These are phyloP conservation scores for Troides helena DNA, from an alignment of 2,888 invertebrate species.

Conservation along the genomic window DNA sequence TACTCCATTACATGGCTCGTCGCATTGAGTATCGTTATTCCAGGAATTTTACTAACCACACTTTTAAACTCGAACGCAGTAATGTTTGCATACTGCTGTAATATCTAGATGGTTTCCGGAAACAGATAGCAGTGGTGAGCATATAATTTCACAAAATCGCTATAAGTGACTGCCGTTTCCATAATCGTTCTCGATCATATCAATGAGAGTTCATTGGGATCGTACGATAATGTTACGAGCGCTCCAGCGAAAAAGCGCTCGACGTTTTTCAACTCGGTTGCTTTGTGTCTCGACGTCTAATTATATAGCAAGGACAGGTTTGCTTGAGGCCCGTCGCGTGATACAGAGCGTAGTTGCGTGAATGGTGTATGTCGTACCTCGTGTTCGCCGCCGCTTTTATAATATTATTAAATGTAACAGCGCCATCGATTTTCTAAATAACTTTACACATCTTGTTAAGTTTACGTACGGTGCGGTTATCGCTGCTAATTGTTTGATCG, in stretches of 20 bases:
- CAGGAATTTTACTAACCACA: too few relatives aligned
- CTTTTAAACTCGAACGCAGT: too few relatives aligned
- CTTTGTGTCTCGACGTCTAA: constrained; percentile 35
- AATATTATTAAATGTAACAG: constrained; percentile 19
- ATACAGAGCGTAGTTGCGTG: constrained; percentile 28
- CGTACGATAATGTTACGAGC: constrained; percentile 42
- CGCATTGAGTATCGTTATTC: too few relatives aligned
- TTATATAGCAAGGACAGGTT: constrained; percentile 35
- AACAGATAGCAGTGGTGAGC: neutral
- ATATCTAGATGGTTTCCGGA: too few relatives aligned
- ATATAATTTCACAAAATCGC: neutral
- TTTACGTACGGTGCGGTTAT: constrained; percentile 35
- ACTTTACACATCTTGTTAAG: constrained; percentile 13
- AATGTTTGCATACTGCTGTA: too few relatives aligned
- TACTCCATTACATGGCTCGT: too few relatives aligned
- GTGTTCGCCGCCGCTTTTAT: constrained; percentile 21
- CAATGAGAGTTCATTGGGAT: constrained; percentile 45
- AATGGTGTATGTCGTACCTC: constrained; percentile 28
- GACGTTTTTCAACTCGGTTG: constrained; percentile 32
- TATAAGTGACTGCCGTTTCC: constrained; percentile 1
- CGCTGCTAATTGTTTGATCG: constrained; percentile 26
- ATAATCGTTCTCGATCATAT: constrained; percentile 19
- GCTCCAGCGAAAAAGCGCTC: constrained; percentile 44
- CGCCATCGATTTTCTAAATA: constrained; percentile 10
- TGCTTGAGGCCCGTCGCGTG: constrained; percentile 33